Base-by-base conservation (phyloP, 2,888 invertebrate genomes). In the Chydorus sphaericus region DNA sequence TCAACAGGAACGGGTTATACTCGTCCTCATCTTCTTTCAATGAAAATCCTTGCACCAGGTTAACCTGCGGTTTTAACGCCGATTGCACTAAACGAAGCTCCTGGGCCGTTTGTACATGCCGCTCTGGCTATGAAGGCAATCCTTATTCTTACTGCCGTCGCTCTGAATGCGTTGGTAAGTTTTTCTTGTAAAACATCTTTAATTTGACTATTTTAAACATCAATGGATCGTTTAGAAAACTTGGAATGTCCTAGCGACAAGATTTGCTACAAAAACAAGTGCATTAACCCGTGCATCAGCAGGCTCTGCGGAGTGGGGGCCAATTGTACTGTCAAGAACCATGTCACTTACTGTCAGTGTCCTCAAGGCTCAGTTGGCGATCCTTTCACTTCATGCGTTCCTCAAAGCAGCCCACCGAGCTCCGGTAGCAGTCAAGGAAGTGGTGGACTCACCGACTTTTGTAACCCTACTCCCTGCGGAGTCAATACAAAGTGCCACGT, bases 41-140 rank as follows among this genome's bases (percentile, higher is more conserved):
- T 23, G 44, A 44, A 11, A 37, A 52, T 36, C 36, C 31, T 36
- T 49, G 57, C 36, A 30, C 53, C 28, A 57, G 26, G n/a, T 51
- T 53, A 18, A 20, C 39, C 16, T 59, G 59, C 55, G 58, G 58
- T 29, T 28, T 33, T 11, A 59, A 59, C 44, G 59, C 59, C n/a
- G 49, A 58, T 3, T 59, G 59, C 39, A 23, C 33, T 1, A 44
- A 31, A 26, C 44, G 57, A 18, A 54, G 56, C n/a, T 48, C 31
- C 29, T 54, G 55, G 5, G 55, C 59, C 5, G 58, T 20, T 6
- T 87, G 87, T 66, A 83, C 85, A 26, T 87, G 86, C 63, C 73
- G 85, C 61, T 79, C 84, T 10, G 82, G 86, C 1, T 79, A 86
- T 68, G 81, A 81, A 61, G 89, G 88, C 30, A 85, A 88, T 69